phyloP scores from a whole-genome alignment of 2,113 vertebrate species.

The Rutilus rutilus region DNA sequence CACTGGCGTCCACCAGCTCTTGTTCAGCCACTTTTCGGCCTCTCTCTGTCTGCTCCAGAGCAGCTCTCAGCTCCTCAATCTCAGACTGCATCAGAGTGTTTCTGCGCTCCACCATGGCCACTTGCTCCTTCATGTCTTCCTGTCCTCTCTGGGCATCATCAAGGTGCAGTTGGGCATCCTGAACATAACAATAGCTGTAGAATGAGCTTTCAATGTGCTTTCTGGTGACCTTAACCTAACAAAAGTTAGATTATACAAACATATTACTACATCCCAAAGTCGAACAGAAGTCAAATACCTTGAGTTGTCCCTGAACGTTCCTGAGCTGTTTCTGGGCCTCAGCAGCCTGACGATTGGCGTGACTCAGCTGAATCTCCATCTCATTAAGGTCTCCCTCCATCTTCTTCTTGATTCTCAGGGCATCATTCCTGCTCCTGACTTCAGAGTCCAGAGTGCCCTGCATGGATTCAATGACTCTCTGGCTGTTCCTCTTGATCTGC shows the following conservation, averaged over 20 bases:
- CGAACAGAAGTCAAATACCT: too few species aligned
- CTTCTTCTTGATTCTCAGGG: constrained; percentile 79
- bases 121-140: constrained; percentile 80
- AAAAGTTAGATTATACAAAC: too few species aligned
- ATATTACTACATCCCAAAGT: too few species aligned
- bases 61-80: constrained; percentile 77
- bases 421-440: constrained; percentile 77
- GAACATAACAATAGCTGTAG: background rate
- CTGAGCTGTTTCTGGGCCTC: too few species aligned
- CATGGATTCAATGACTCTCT: constrained; percentile 83
- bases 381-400: too few species aligned
- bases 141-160: constrained; percentile 80
- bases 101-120: constrained; percentile 79
- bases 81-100: constrained; percentile 75
- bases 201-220: too few species aligned
- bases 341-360: too few species aligned
- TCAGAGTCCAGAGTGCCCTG: constrained; percentile 83
- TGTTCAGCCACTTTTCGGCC: constrained; percentile 73
- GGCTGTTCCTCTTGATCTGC: constrained; percentile 85
- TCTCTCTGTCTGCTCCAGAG: constrained; percentile 80
- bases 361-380: too few species aligned
- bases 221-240: too few species aligned
- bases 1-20: constrained; percentile 54
- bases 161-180: constrained; percentile 88
- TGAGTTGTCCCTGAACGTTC: too few species aligned